phyloP scores from a whole-genome alignment of 2,113 vertebrate species.

The Ctenomys sociabilis region DNA sequence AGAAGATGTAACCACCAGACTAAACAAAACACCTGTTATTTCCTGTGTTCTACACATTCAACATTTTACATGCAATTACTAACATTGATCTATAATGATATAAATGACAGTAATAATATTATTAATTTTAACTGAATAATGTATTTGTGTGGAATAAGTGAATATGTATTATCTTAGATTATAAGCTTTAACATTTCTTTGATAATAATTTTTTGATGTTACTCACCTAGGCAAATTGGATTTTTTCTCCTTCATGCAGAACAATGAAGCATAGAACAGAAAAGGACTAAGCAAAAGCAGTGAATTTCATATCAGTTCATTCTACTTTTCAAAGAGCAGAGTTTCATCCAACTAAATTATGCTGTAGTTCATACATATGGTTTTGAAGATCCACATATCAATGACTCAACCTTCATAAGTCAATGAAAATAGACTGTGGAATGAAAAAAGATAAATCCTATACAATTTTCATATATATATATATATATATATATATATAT shows the following conservation, averaged over 20 bases:
- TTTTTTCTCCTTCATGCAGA: neutral
- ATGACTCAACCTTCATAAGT: neutral
- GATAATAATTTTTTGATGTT: neutral
- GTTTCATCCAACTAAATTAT: neutral
- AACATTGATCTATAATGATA: neutral
- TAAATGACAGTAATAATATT: neutral
- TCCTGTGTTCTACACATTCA: neutral
- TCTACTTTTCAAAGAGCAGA: constrained; percentile 3
- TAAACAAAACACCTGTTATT: neutral
- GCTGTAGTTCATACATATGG: neutral
- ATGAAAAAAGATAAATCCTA: neutral
- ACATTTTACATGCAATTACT: neutral
- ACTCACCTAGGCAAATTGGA: neutral
- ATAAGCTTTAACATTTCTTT: neutral
- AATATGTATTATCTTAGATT: neutral
- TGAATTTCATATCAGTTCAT: neutral
- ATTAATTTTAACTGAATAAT: neutral
- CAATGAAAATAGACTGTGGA: neutral
- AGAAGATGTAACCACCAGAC: neutral
- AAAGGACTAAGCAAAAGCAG: neutral
- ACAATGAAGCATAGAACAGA: neutral
- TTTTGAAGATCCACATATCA: neutral
- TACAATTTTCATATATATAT: neutral
- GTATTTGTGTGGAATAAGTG: neutral
- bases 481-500: neutral